Evolutionary conservation across 2,797 vertebrate species (phyloP), one percentile per base, ranked within the genome.

Genomic region (Cheirogaleus major): DNA sequence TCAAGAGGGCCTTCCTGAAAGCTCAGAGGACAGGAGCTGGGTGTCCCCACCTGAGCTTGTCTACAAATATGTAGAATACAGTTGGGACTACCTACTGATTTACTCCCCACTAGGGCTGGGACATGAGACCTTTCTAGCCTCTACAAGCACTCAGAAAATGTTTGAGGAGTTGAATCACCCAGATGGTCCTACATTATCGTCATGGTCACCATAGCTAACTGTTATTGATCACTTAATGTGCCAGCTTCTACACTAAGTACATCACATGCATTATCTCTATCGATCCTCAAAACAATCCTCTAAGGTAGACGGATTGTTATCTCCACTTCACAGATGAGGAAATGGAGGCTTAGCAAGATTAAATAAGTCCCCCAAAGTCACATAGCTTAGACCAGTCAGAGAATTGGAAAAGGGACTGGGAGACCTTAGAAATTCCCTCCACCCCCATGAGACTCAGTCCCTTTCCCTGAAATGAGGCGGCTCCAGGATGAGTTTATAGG

Each of bases 311-410:
- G 82, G 78, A 85, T 22, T 48, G 35, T 78, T 91, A 72, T 90
- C 93, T 93, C 73, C 76, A 92, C 96, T 90, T 63, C 48, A 81
- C 95, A 97, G 92, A 96, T 92, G 92, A 95, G 96, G 94, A 95
- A 95, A 92, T 41, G 59, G 94, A 96, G 90, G 91, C 57, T 97
- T 82, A 95, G 72, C 22, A 63, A 86, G 88, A 93, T 89, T 72
- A 69, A 95, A 67, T 73, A 93, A 63, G 55, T 89, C 50, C 50
- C 82, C 59, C 65, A 91, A 83, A 48, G 80, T 95, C 81, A 59
- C 59, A 75, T 5, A 93, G 57, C 55, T 84, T 63, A 65, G 83
- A 50, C 30, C 80, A 93, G 93, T n/a, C 50, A 65, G 80, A 83
- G 48, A 84, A 73, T 0, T 92, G 67, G 55, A 91, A 88, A 41